Evolutionary conservation across 2,888 invertebrate species (phyloP), one percentile per base, ranked within the genome.

Genomic region (Tyria jacobaeae): DNA sequence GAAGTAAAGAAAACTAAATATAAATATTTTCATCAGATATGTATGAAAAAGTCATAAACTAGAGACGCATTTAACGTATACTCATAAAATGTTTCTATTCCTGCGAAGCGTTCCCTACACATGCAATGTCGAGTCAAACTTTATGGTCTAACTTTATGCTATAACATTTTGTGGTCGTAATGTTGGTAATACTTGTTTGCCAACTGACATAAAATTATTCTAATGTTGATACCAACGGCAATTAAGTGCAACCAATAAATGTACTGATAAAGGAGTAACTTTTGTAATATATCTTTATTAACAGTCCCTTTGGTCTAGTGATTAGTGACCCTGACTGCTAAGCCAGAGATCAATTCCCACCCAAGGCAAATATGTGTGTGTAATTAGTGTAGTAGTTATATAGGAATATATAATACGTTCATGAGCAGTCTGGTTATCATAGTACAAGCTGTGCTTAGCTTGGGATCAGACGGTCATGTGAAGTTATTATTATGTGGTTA

Each of bases 1-100:
- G n/a, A 44, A 12, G 12, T 0, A 50, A 31, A 31, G 17, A 0
- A 1, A 17, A 34, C 17, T 12, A 5, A 17, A 50, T 34, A 34
- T 50, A 17, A 39, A 9, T 41, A 25, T 41, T 27, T 41, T 9
- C 27, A 41, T 54, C 10, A 52, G 7, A 5, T 21, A 24, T 47
- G 21, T 34, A 56, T 48, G 14, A 34, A 56, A 35, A 48, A 35
- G 48, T 21, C 9, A 54, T 9, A 41, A 31, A 60, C 58, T 24
- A 47, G 39, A 60, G 48, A 51, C 57, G 35, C 54, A 55, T 62
- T 50, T 60, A 41, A 56, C 25, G 21, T 59, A 41, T 34, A 56
- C 52, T 58, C 52, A 59, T 60, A 17, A 55, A 56, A 34, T 50
- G 44, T 60, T 10, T 62, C 70, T 73, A 70, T 76, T 44, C 61